Conservation (phyloP, 2,888 invertebrate genomes). For the Furcula furcula region DNA sequence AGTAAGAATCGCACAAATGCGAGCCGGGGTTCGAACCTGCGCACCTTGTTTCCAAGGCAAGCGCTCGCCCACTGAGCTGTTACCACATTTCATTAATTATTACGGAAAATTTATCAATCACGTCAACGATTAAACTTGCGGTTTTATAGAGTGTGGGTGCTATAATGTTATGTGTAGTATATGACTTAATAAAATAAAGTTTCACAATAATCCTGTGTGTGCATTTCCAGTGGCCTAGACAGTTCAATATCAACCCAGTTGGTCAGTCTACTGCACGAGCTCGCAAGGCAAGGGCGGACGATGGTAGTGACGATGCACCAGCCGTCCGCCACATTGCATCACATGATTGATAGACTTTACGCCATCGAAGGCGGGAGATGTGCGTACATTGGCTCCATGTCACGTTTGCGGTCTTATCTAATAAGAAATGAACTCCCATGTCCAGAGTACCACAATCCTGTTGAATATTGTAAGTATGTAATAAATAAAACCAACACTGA, state of each 20-base stretch:
- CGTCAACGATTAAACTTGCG: no score
- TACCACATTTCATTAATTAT: no score
- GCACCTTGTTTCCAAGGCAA: no score
- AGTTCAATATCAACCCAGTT: slow-evolving; percentile 90
- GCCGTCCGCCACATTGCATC: slow-evolving; percentile 92
- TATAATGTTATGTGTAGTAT: no score
- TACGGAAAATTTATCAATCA: no score
- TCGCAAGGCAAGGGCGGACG: slow-evolving; percentile 92
- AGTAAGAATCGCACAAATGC: no score
- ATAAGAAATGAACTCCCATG: slow-evolving; percentile 86
- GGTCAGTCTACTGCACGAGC: slow-evolving; percentile 88
- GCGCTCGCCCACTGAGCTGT: no score
- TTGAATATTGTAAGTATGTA: slow-evolving; percentile 89
- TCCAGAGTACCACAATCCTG: slow-evolving; percentile 95
- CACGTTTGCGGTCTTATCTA: slow-evolving; percentile 89
- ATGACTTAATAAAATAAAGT: no score
- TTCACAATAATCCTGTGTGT: no score
- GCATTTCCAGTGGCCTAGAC: slow-evolving; percentile 65
- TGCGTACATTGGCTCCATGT: slow-evolving; percentile 90
- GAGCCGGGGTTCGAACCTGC: no score
- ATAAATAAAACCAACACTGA: no score
- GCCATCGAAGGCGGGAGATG: slow-evolving; percentile 90
- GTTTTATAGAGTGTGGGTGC: no score
- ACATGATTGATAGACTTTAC: slow-evolving; percentile 94
- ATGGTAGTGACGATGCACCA: slow-evolving; percentile 96